Conservation (phyloP, 2,888 invertebrate genomes). For the Furcula furcula region DNA sequence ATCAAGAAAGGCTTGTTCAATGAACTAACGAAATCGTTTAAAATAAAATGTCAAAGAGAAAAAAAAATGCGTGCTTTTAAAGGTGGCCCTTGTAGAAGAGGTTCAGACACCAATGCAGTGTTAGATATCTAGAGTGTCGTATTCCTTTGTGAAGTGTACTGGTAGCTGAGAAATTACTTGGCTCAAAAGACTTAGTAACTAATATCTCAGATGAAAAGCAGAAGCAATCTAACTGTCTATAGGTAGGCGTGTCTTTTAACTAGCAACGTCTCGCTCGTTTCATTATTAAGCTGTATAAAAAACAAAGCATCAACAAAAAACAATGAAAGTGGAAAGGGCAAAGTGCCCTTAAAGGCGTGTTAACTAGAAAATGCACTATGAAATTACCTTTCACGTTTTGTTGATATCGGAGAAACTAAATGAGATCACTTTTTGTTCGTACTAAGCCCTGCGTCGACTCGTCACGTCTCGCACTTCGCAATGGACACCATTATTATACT, state of each 20-base stretch:
- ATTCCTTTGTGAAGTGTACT: too few species aligned
- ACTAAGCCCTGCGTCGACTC: conserved; percentile 42
- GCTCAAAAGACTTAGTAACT: too few species aligned
- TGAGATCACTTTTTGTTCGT: conserved; percentile 70
- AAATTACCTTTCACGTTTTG: conserved; percentile 78
- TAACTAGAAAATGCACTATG: conserved; percentile 74
- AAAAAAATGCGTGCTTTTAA: conserved; percentile 16
- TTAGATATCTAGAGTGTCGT: too few species aligned
- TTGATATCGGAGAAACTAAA: conserved; percentile 67
- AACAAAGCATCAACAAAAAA: conserved; percentile 48
- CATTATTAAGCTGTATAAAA: too few species aligned
- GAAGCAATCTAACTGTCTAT: conserved; percentile 7
- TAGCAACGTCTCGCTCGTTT: too few species aligned
- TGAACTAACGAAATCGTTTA: conserved; percentile 19
- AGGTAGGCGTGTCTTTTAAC: conserved; percentile 22
- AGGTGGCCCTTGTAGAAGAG: too few species aligned
- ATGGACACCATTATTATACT: conserved; percentile 47
- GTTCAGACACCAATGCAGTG: too few species aligned
- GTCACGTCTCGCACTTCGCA: conserved; percentile 56
- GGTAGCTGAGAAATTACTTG: too few species aligned
- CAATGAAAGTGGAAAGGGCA: conserved; percentile 70
- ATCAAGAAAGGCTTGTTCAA: conserved; percentile 25
- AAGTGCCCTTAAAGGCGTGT: conserved; percentile 65
- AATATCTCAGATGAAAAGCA: too few species aligned
- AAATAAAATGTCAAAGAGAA: conserved; percentile 19